phyloP scores from a whole-genome alignment of 2,888 invertebrate genomes.

The Plusia festucae region DNA sequence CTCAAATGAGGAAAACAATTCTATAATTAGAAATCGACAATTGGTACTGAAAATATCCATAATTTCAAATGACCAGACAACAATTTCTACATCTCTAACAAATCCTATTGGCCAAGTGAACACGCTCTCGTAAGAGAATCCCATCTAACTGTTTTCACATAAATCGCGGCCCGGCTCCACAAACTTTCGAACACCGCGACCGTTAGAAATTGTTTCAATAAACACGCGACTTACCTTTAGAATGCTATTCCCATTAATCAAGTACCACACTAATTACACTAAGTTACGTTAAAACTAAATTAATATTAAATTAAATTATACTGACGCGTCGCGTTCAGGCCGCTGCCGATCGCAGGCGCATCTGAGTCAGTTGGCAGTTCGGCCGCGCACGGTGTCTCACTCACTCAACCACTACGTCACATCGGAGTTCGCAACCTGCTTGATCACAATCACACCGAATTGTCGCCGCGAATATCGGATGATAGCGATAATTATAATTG shows the following conservation, averaged over 20 bases:
- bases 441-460: constrained; percentile 71
- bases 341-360: constrained; percentile 72
- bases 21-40: not conserved
- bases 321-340: constrained; percentile 65
- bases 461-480: constrained; percentile 43
- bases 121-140: constrained; percentile 47
- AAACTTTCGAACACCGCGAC: constrained; percentile 70
- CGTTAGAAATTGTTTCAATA: constrained; percentile 53
- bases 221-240: constrained; percentile 71
- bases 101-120: constrained; percentile 16
- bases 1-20: not conserved
- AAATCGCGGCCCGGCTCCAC: constrained; percentile 50
- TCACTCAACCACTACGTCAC: constrained; percentile 64
- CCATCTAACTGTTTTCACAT: constrained; percentile 70
- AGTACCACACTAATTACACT: constrained; percentile 60
- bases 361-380: constrained; percentile 66
- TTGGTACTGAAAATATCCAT: not conserved
- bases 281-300: constrained; percentile 53
- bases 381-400: constrained; percentile 58
- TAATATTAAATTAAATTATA: constrained; percentile 49
- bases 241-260: constrained; percentile 70
- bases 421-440: constrained; percentile 75
- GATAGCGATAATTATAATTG: constrained; percentile 12
- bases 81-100: not conserved
- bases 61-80: constrained; percentile 9